These are phyloP conservation scores for Enteromius viviparus DNA, from an alignment of 2,797 vertebrate species.

Conservation along the genomic window DNA sequence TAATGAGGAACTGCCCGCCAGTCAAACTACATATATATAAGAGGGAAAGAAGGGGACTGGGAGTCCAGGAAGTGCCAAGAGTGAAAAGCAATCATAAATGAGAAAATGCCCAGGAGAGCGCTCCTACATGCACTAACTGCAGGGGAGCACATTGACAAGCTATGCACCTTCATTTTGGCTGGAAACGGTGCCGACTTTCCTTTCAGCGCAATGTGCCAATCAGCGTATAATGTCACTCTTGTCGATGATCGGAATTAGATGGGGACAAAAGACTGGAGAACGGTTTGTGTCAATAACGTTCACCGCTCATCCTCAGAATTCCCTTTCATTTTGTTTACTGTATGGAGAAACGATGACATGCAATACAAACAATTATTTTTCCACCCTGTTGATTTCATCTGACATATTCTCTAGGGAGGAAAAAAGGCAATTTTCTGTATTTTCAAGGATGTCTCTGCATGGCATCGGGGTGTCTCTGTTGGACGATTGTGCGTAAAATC, in stretches of 20 bases:
- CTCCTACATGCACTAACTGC: conserved; percentile 53
- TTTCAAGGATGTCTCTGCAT: conserved; percentile 29
- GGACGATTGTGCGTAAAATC: conserved; percentile 48
- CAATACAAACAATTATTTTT: conserved; percentile 56
- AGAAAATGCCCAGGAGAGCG: conserved; percentile 72
- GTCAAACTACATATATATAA: conserved; percentile 75
- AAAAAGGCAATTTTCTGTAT: conserved; percentile 48
- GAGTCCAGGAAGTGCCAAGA: conserved; percentile 56
- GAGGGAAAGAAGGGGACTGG: conserved; percentile 57
- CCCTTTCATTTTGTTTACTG: conserved; percentile 29
- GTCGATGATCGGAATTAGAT: conserved; percentile 54
- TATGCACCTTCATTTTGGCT: conserved; percentile 67
- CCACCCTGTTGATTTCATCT: conserved; percentile 46
- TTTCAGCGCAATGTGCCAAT: conserved; percentile 64
- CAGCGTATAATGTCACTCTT: conserved; percentile 58
- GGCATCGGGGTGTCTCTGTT: conserved; percentile 34
- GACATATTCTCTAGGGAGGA: conserved; percentile 44
- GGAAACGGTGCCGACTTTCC: conserved; percentile 61
- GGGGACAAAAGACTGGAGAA: conserved; percentile 52
- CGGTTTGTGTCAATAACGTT: conserved; percentile 46
- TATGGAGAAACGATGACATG: conserved; percentile 42
- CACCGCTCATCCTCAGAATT: conserved; percentile 27
- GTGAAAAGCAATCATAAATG: conserved; percentile 74
- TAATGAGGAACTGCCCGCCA: conserved; percentile 82
- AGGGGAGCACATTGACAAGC: conserved; percentile 66